Percentiles rank a stretch among this genome's conserved stretches.
Evolutionary conservation across 1,140 invertebrate species (phyloP).

Genomic region (Trialeurodes vaporariorum): DNA sequence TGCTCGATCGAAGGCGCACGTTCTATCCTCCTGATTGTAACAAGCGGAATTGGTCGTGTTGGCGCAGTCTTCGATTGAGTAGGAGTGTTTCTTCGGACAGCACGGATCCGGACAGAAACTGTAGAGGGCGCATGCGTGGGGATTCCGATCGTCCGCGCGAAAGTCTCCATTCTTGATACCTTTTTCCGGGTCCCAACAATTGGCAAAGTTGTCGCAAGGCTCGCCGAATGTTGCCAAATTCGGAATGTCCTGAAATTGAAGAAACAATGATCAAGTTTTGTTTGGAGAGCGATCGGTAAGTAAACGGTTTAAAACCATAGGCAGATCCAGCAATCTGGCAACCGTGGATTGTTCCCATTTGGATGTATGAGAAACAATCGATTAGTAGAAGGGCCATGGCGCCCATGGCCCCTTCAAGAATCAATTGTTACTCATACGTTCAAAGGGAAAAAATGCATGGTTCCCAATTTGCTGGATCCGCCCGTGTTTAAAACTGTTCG

Average conservation of each 20-base stretch:
- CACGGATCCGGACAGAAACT: constrained; percentile 54
- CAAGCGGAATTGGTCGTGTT: constrained; percentile 17
- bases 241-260: constrained; percentile 27
- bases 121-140: constrained; percentile 46
- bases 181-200: constrained; percentile 37
- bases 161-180: constrained; percentile 36
- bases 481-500: too few species aligned
- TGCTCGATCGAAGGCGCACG: constrained; percentile 36
- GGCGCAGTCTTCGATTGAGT: constrained; percentile 34
- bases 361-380: too few species aligned
- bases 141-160: constrained; percentile 40
- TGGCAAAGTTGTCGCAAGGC: constrained; percentile 46
- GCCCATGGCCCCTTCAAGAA: too few species aligned
- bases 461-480: too few species aligned
- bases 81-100: constrained; percentile 37
- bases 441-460: too few species aligned
- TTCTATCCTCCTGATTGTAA: constrained; percentile 11
- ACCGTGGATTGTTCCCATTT: too few species aligned
- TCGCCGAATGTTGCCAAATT: constrained; percentile 40
- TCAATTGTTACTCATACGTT: too few species aligned
- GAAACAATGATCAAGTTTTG: background rate
- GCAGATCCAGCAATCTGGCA: too few species aligned
- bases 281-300: too few species aligned
- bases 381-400: too few species aligned
- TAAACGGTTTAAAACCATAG: too few species aligned